Percentiles rank a stretch among this genome's conserved stretches.
Conservation (phyloP, 1,140 invertebrate genomes). For the Cydia splendana region DNA sequence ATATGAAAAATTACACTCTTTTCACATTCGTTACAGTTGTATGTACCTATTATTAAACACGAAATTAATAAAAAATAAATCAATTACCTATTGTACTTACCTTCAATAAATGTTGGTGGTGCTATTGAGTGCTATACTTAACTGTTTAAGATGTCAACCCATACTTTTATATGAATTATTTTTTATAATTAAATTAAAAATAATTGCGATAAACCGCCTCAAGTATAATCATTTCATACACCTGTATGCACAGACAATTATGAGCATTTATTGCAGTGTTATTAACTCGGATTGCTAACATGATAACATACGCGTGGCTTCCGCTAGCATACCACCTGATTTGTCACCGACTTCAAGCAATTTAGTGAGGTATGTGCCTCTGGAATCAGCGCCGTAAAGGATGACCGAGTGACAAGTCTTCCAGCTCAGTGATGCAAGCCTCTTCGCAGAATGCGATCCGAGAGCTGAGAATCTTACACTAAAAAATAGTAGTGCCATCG, state of each 20-base stretch:
- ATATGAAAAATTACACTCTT: too few relatives aligned
- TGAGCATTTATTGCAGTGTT: neutral
- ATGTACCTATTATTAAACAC: too few relatives aligned
- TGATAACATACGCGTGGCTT: neutral
- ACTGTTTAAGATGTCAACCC: too few relatives aligned
- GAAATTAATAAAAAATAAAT: too few relatives aligned
- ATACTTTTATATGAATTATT: neutral
- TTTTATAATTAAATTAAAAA: neutral
- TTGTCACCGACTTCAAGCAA: slow-evolving; percentile 3
- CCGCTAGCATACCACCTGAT: slow-evolving; percentile 12
- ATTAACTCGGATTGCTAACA: slow-evolving; percentile 8
- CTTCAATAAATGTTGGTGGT: too few relatives aligned
- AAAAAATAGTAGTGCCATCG: slow-evolving; percentile 56
- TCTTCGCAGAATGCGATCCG: slow-evolving; percentile 47
- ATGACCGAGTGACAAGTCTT: slow-evolving; percentile 24
- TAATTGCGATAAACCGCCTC: neutral
- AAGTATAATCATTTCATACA: neutral
- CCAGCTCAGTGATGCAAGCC: neutral
- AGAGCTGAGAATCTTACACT: slow-evolving; percentile 43
- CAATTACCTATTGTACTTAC: too few relatives aligned
- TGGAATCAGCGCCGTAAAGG: neutral
- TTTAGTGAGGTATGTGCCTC: slow-evolving; percentile 31
- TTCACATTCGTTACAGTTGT: too few relatives aligned
- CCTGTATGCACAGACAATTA: neutral
- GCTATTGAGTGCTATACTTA: too few relatives aligned